Base-by-base conservation (phyloP, 2,888 invertebrate species). In the Orchestes rusci region DNA sequence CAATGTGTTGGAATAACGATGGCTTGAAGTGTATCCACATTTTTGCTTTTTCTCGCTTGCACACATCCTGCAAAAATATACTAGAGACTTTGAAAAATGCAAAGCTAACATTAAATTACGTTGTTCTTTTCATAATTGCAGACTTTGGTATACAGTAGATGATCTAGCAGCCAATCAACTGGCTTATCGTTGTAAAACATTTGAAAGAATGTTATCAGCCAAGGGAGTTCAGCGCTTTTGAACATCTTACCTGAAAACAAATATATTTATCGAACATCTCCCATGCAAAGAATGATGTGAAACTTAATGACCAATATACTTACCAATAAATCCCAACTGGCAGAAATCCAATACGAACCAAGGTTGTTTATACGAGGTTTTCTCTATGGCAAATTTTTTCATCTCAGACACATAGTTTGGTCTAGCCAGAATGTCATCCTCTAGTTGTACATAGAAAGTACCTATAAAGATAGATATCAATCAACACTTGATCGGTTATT, bases 151-250 rank as follows among this genome's bases (percentile, higher is more conserved):
- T 84, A 82, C 40, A 95, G 77, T 52, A 93, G 80, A 64, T 92
- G 84, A 59, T 93, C 92, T 8, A 96, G 70, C 4, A 97, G 73
- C 96, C 96, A 97, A 64, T 97, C 96, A 1, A 95, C 93, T 0
- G 97, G 96, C 70, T 95, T 93, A 61, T 95, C 92, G 61, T 82
- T 84, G 69, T 92, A 90, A 66, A 97, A 96, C 79, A 96, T 84
- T 64, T 96, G 82, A 59, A 96, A 86, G 68, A 93, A 96, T 54
- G 91, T 87, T 28, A 92, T 82, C 49, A 96, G 73, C 73, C 84
- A 82, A 1, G 87, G 84, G 16, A 96, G 70, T 61, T 93, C 89
- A 0, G 84, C 79, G 13, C 90, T 85, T 61, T 87, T 85, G 68
- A 97, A 94, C 73, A 97, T 77, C 73, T 90, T 90, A 34, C 83